Conservation (phyloP, 2,888 invertebrate species). For the Spicauda simplicius region DNA sequence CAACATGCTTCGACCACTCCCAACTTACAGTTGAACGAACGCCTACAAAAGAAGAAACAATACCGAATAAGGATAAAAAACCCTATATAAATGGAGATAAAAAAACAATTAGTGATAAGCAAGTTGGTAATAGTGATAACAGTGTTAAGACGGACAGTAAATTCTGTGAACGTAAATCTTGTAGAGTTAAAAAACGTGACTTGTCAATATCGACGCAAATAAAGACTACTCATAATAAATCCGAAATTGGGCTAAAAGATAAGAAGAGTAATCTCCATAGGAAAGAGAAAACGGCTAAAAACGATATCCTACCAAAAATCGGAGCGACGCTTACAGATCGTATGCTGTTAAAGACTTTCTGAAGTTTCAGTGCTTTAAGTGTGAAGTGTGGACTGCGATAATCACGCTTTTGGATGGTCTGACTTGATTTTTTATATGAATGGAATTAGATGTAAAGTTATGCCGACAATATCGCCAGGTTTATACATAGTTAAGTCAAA, state of each 20-base stretch:
- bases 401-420: constrained; percentile 37
- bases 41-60: constrained; percentile 43
- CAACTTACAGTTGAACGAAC: constrained; percentile 61
- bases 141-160: constrained; percentile 48
- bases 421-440: constrained; percentile 38
- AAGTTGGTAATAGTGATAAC: constrained; percentile 43
- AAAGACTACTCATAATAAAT: constrained; percentile 77
- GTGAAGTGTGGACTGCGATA: constrained; percentile 28
- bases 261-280: constrained; percentile 71
- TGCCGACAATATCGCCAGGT: constrained; percentile 77
- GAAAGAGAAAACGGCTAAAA: constrained; percentile 65
- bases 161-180: constrained; percentile 57
- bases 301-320: constrained; percentile 62
- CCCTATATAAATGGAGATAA: constrained; percentile 44
- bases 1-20: constrained; percentile 73
- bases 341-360: constrained; percentile 75
- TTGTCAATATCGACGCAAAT: constrained; percentile 72
- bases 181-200: constrained; percentile 70
- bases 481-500: constrained; percentile 51
- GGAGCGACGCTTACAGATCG: constrained; percentile 68
- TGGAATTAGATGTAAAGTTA: constrained; percentile 61
- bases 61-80: constrained; percentile 44
- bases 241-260: constrained; percentile 71
- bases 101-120: constrained; percentile 42
- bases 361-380: constrained; percentile 38